Base-by-base conservation (phyloP, 2,113 vertebrate species). In the Acanthochromis polyacanthus region DNA sequence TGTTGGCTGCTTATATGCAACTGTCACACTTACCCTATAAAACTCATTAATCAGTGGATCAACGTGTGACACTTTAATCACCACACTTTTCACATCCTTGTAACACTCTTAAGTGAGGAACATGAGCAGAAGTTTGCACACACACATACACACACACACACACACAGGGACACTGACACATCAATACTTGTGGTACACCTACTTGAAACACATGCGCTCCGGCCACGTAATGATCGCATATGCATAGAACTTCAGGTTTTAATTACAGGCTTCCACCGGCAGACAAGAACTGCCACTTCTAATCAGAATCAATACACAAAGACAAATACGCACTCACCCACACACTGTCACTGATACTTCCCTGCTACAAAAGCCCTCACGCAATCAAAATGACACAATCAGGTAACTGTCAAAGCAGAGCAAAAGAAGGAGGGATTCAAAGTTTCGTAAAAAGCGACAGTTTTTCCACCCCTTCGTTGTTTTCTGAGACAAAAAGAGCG, bases 191-290 rank as follows among this genome's bases (percentile, higher is more conserved):
- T 38, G 32, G 28, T 51, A 19, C 72, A 46, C 17, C 6, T 15
- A 67, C 68, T 61, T 43, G 28, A 74, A 61, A 69, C 64, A 50
- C 22, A 10, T 5, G 72, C 11, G 2, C 32, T 40, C 48, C 5
- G 36, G 69, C 20, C 74, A 51, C 4, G 45, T 74, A 84, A 72
- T 72, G 63, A 73, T 75, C 7, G 3, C 40, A 45, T 59, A 77
- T 58, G 73, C 68, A 36, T 30, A 16, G 38, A 80, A 60, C 65
- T 59, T 74, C 56, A 15, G 69, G 40, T 77, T 91, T 82, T 85
- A 91, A 90, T 91, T 84, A 87, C 57, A 79, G 46, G 63, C 73
- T 83, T 83, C 68, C 30, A 63, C 46, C n/a, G 67, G 61, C 67
- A 52, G 66, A 81, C 73, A 69, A 30, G 78, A 88, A 59, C 68